Evolutionary conservation across 2,888 invertebrate species (phyloP).

Genomic region (Caenorhabditis imperialis): DNA sequence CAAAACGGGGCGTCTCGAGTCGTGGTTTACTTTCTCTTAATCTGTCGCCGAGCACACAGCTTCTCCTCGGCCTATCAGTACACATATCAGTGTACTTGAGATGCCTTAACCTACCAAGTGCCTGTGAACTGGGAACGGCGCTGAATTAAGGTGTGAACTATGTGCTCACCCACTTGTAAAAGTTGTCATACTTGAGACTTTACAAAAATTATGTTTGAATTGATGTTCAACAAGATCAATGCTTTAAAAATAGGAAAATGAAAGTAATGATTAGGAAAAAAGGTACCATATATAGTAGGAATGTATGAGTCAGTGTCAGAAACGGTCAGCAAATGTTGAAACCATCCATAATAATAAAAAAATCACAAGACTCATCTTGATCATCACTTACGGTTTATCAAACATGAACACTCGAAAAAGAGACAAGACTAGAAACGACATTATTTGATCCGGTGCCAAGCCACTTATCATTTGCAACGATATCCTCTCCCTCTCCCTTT

Average conservation of each 20-base stretch:
- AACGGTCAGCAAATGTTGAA: no score
- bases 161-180: no score
- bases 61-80: slow-evolving; percentile 30
- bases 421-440: neutral
- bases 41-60: slow-evolving; percentile 7
- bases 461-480: slow-evolving; percentile 19
- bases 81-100: slow-evolving; percentile 51
- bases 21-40: slow-evolving; percentile 41
- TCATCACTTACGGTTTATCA: slow-evolving; percentile 3
- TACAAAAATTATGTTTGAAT: no score
- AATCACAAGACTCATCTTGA: slow-evolving; percentile 11
- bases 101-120: slow-evolving; percentile 7
- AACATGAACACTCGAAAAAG: slow-evolving; percentile 14
- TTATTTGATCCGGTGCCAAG: slow-evolving; percentile 16
- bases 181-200: no score
- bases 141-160: slow-evolving; percentile 27
- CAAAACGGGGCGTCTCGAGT: no score
- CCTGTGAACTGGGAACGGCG: slow-evolving; percentile 21
- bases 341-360: no score
- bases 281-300: no score
- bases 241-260: neutral
- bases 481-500: slow-evolving; percentile 34
- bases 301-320: no score
- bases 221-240: neutral
- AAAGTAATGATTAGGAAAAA: no score